Conservation (phyloP, 2,888 invertebrate species). For the Lasioglossum oenotherae region DNA sequence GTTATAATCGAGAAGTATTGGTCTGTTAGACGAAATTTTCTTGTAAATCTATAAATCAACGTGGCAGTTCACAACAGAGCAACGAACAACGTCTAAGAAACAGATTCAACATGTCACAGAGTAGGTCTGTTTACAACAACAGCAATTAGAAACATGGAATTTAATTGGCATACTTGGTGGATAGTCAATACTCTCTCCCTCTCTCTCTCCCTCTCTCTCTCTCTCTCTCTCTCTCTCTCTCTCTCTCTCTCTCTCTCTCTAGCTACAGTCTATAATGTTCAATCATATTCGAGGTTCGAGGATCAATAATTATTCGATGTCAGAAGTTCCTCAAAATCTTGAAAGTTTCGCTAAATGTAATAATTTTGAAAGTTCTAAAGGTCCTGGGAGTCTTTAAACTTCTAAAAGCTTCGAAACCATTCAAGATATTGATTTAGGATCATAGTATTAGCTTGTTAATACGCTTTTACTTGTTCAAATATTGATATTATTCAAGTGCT, state of each 20-base stretch:
- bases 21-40: neutral
- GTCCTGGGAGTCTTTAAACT: neutral
- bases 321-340: neutral
- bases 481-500: neutral
- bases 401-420: neutral
- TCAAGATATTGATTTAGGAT: neutral
- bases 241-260: neutral
- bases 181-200: neutral
- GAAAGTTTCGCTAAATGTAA: neutral
- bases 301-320: neutral
- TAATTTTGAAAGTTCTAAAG: neutral
- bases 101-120: neutral
- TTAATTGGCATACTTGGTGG: neutral
- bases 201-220: neutral
- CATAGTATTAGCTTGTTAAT: neutral
- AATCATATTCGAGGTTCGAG: neutral
- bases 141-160: neutral
- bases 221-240: too few species aligned
- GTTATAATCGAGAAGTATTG: neutral
- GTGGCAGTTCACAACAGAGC: neutral
- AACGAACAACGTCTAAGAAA: neutral
- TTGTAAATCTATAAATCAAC: neutral
- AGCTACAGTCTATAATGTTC: neutral
- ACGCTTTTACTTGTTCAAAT: slow-evolving; percentile 4
- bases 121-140: neutral